Conservation (phyloP, 2,113 vertebrate genomes). For the Motacilla alba region DNA sequence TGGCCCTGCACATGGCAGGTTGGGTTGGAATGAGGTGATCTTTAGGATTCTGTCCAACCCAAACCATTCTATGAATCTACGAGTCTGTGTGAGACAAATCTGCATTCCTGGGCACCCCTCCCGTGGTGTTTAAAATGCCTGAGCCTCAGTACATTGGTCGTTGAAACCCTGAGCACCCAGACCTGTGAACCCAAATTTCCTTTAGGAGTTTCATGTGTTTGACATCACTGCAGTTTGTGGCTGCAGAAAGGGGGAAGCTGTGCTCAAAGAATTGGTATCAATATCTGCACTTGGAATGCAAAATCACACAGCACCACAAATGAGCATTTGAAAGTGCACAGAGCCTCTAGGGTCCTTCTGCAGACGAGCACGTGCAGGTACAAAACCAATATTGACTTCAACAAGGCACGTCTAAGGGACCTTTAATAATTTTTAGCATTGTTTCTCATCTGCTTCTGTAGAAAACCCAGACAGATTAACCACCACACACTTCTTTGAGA, state of each 20-base stretch:
- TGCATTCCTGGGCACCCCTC: rapidly evolving
- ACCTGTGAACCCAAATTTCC: not conserved
- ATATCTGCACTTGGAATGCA: not conserved
- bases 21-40: not conserved
- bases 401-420: rapidly evolving
- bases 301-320: not conserved
- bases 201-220: not conserved
- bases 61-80: not conserved
- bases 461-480: not conserved
- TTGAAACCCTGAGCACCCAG: not conserved
- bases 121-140: rapidly evolving
- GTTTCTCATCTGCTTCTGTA: not conserved
- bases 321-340: not conserved
- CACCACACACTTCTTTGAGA: not conserved
- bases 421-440: not conserved
- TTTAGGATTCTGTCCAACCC: not conserved
- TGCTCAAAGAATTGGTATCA: rapidly evolving
- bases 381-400: not conserved
- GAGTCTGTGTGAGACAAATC: not conserved
- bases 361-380: not conserved
- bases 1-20: not conserved
- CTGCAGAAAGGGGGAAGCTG: not conserved
- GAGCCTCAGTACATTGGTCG: not conserved
- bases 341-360: not conserved
- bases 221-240: rapidly evolving